Percentiles rank a stretch among this genome's conserved stretches.
Evolutionary conservation across 1,140 invertebrate genomes (phyloP).

Genomic region (Drosophila nannoptera): DNA sequence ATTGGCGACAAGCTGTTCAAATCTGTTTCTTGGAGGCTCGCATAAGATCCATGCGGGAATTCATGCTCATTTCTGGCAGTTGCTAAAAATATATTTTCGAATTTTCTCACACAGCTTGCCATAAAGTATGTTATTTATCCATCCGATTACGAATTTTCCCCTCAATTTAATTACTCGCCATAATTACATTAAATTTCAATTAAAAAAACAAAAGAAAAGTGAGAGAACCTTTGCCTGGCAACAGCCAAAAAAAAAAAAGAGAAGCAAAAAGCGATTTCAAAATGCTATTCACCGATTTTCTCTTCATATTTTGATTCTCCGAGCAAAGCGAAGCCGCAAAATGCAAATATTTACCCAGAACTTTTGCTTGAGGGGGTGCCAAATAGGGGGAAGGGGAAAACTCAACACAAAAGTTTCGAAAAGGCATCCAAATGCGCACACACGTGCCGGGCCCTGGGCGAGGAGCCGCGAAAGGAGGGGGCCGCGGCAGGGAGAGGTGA

Average conservation of each 20-base stretch:
- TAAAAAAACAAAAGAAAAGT: neutral
- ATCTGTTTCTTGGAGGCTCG: neutral
- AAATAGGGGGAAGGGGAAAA: conserved; percentile 15
- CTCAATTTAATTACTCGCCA: too few species aligned
- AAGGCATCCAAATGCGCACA: conserved; percentile 50
- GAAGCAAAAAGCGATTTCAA: neutral
- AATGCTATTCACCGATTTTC: neutral
- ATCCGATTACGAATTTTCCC: too few species aligned
- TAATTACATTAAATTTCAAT: neutral
- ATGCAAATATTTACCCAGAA: conserved; percentile 61
- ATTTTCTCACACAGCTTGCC: neutral
- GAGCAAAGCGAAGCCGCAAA: conserved; percentile 15
- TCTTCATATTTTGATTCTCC: neutral
- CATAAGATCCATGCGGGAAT: neutral
- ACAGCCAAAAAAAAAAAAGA: conserved; percentile 1
- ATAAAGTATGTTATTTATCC: too few species aligned
- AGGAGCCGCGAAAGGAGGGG: neutral
- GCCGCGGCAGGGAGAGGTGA: neutral
- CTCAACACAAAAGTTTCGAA: conserved; percentile 31
- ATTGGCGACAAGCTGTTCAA: conserved; percentile 53
- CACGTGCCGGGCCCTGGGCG: conserved; percentile 45
- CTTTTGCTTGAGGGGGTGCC: conserved; percentile 38
- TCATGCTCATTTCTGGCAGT: neutral
- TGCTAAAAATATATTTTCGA: neutral
- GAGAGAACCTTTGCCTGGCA: conserved; percentile 2